These are phyloP conservation scores for Spilosoma lubricipeda DNA, from an alignment of 2,888 invertebrate genomes.

Conservation along the genomic window DNA sequence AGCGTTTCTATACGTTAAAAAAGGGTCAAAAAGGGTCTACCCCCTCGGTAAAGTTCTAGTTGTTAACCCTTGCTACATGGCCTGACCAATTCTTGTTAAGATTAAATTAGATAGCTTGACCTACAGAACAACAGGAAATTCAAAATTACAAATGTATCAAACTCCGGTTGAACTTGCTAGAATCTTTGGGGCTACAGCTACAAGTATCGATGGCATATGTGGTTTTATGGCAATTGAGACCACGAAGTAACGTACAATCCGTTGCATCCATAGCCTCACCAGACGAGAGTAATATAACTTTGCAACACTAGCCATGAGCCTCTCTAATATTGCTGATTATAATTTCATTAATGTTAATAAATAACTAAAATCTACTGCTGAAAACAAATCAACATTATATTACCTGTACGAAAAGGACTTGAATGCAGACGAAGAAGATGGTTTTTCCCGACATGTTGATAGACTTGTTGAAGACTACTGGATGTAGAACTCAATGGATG, in stretches of 20 bases:
- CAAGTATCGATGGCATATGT: too few relatives aligned
- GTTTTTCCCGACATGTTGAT: constrained; percentile 27
- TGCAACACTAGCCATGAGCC: too few relatives aligned
- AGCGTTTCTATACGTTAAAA: too few relatives aligned
- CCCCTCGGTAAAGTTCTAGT: too few relatives aligned
- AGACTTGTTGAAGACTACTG: background rate
- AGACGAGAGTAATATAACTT: too few relatives aligned
- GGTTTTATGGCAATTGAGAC: too few relatives aligned
- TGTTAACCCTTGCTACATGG: too few relatives aligned
- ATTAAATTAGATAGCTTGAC: background rate
- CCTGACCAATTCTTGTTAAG: too few relatives aligned
- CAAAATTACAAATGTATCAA: background rate
- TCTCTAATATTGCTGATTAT: background rate
- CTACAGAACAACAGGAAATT: background rate
- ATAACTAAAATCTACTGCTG: background rate
- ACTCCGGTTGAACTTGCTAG: background rate
- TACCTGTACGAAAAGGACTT: constrained; percentile 31
- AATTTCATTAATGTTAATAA: background rate
- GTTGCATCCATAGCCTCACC: too few relatives aligned
- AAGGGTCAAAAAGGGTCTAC: too few relatives aligned
- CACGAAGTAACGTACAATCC: too few relatives aligned
- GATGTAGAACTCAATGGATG: background rate
- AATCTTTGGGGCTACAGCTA: too few relatives aligned
- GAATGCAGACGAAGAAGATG: constrained; percentile 25
- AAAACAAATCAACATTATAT: background rate